Evolutionary conservation across 2,888 invertebrate genomes (phyloP).

Genomic region (Amiota mariae): DNA sequence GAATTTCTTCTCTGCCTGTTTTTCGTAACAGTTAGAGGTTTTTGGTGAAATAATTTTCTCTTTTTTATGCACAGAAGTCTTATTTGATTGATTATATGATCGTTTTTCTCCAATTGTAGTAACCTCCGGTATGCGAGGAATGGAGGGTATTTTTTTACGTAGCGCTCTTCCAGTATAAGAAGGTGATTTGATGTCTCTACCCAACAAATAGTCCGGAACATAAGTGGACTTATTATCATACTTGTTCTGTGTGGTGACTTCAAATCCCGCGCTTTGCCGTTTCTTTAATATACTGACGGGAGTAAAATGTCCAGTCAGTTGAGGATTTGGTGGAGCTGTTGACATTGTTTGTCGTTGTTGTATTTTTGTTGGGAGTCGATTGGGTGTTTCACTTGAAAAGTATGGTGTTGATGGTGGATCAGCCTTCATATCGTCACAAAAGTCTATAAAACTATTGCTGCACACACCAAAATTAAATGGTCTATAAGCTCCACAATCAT

Average conservation of each 20-base stretch:
- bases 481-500: not conserved
- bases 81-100: too few species aligned
- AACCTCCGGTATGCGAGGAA: too few species aligned
- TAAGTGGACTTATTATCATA: too few species aligned
- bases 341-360: not conserved
- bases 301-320: not conserved
- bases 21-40: too few species aligned
- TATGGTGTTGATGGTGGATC: not conserved
- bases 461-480: constrained; percentile 52
- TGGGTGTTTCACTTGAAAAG: not conserved
- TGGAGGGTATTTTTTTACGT: too few species aligned
- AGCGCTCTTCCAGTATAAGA: too few species aligned
- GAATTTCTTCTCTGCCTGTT: too few species aligned
- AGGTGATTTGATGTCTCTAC: too few species aligned
- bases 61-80: too few species aligned
- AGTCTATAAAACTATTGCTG: constrained; percentile 38
- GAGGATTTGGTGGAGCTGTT: not conserved
- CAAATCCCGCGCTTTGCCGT: not conserved
- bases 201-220: too few species aligned
- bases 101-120: too few species aligned
- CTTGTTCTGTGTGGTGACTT: not conserved
- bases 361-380: not conserved
- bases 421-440: not conserved
- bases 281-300: constrained; percentile 15
- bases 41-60: too few species aligned